phyloP scores from a whole-genome alignment of 2,888 invertebrate genomes.

The Drosophila demipolita region DNA sequence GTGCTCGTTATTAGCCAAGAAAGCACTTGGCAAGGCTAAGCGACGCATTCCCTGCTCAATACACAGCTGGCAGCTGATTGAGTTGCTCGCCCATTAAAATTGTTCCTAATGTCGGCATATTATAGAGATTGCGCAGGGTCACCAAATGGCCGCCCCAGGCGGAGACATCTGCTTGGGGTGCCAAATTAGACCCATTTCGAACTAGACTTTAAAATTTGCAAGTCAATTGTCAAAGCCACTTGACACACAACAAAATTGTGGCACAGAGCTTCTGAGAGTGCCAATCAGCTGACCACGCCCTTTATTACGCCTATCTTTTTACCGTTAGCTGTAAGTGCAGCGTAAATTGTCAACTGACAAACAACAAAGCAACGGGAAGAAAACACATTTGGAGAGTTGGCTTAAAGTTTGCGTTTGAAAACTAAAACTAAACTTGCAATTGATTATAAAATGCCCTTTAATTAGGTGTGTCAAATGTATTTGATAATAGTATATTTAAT shows the following conservation, averaged over 20 bases:
- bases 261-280: slow-evolving; percentile 30
- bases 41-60: background rate
- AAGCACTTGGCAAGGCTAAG: slow-evolving; percentile 4
- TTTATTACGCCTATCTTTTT: background rate
- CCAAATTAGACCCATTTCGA: slow-evolving; percentile 26
- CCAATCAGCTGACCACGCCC: slow-evolving; percentile 43
- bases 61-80: slow-evolving; percentile 8
- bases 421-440: background rate
- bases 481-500: background rate
- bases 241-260: slow-evolving; percentile 11
- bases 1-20: slow-evolving; percentile 55
- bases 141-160: slow-evolving; percentile 22
- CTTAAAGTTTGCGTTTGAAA: slow-evolving; percentile 34
- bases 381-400: slow-evolving; percentile 55
- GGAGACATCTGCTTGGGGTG: slow-evolving; percentile 9
- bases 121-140: slow-evolving; percentile 10
- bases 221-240: slow-evolving; percentile 47
- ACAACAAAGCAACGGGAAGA: slow-evolving; percentile 30
- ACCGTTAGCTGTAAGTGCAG: slow-evolving; percentile 53
- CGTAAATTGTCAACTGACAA: slow-evolving; percentile 52
- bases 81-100: background rate
- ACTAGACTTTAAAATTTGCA: slow-evolving; percentile 46
- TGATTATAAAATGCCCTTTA: slow-evolving; percentile 9
- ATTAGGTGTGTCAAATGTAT: background rate
- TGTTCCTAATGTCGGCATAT: slow-evolving; percentile 13